Percentiles rank a stretch among this genome's conserved stretches.
Evolutionary conservation across 2,888 invertebrate species (phyloP).

Genomic region (Aquatica leii): DNA sequence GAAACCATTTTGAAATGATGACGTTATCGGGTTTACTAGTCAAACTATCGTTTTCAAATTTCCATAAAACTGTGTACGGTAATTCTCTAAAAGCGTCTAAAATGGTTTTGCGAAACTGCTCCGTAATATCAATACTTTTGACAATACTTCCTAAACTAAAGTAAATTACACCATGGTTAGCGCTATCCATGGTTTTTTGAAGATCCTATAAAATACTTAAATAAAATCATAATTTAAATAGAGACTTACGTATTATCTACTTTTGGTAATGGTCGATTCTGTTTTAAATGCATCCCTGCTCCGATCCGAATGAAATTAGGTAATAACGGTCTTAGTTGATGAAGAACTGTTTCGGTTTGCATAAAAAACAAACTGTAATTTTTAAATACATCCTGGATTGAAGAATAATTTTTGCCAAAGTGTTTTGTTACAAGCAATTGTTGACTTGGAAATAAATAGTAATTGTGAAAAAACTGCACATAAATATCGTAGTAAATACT

Average conservation of each 20-base stretch:
- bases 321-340: not conserved
- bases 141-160: slow-evolving; percentile 54
- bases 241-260: not conserved
- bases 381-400: not conserved
- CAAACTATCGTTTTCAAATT: slow-evolving; percentile 47
- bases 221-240: not conserved
- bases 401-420: not conserved
- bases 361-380: slow-evolving; percentile 2
- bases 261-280: not conserved
- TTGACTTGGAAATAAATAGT: not conserved
- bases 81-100: slow-evolving; percentile 47
- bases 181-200: slow-evolving; percentile 46
- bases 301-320: not conserved
- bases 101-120: slow-evolving; percentile 42
- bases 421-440: not conserved
- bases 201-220: slow-evolving; percentile 44
- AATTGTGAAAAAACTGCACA: not conserved
- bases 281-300: not conserved
- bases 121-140: slow-evolving; percentile 44
- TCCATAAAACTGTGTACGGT: slow-evolving; percentile 52
- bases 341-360: not conserved
- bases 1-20: slow-evolving; percentile 22
- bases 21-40: slow-evolving; percentile 47
- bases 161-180: slow-evolving; percentile 50
- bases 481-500: not conserved